A percentile compares a stretch with the other conserved stretches of the same genome.
Evolutionary conservation across 2,113 vertebrate species (phyloP).

Genomic region (Hydrochoerus hydrochaeris): DNA sequence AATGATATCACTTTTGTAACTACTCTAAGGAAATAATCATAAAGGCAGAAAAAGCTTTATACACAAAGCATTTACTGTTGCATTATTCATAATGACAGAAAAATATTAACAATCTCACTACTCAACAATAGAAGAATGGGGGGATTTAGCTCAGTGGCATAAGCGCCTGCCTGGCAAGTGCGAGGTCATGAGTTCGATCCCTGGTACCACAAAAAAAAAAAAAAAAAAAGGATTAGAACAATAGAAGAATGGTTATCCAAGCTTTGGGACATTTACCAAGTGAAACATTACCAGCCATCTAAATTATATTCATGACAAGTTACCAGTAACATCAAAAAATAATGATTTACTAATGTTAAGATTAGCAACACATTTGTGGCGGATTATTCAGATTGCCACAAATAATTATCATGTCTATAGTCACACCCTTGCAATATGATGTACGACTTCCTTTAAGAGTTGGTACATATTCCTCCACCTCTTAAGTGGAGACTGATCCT

Average conservation of each 20-base stretch:
- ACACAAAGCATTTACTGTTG: slow-evolving; percentile 32
- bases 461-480: background rate
- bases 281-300: slow-evolving; percentile 6
- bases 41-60: slow-evolving; percentile 68
- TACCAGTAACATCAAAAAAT: slow-evolving; percentile 53
- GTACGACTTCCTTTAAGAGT: background rate
- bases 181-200: no score
- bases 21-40: slow-evolving; percentile 74
- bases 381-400: background rate
- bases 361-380: slow-evolving; percentile 50
- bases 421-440: background rate
- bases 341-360: background rate
- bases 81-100: slow-evolving; percentile 55
- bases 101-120: slow-evolving; percentile 31
- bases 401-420: background rate
- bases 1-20: slow-evolving; percentile 75
- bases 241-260: background rate
- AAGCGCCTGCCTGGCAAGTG: no score
- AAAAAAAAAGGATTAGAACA: no score
- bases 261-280: background rate
- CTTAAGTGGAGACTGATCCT: background rate
- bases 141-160: no score
- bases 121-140: background rate
- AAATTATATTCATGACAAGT: slow-evolving; percentile 39
- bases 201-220: no score